These are phyloP conservation scores for Pseudomyrmex flavicornis DNA, from an alignment of 1,140 invertebrate genomes.

Conservation along the genomic window DNA sequence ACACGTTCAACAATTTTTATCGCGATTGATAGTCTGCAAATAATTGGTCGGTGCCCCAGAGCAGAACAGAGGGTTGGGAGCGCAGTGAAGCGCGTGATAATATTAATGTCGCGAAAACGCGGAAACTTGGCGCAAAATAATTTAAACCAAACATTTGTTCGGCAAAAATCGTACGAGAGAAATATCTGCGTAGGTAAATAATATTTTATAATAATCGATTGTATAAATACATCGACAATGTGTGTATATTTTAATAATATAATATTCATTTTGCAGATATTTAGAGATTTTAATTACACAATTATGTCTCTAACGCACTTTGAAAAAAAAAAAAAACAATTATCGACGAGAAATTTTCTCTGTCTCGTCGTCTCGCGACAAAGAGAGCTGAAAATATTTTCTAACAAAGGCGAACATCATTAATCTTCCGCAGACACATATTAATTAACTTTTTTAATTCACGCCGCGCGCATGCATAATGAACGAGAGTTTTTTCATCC, in stretches of 20 bases:
- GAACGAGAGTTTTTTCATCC: constrained; percentile 40
- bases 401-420: neutral
- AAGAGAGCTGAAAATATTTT: neutral
- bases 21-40: constrained; percentile 17
- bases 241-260: too few species aligned
- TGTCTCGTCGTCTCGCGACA: neutral
- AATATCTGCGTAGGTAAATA: constrained; percentile 8
- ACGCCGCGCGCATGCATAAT: constrained; percentile 26
- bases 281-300: too few species aligned
- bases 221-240: too few species aligned
- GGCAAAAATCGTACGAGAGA: neutral
- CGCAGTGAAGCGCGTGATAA: neutral
- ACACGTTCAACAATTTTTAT: constrained; percentile 32
- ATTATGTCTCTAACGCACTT: too few species aligned
- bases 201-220: constrained; percentile 34
- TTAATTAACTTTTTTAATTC: constrained; percentile 54
- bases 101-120: constrained; percentile 12
- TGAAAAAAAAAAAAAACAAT: too few species aligned
- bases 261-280: too few species aligned
- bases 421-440: constrained; percentile 42
- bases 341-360: too few species aligned
- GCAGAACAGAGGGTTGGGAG: neutral
- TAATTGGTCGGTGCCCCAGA: constrained; percentile 13
- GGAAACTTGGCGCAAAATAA: constrained; percentile 30
- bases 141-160: constrained; percentile 43